phyloP scores from a whole-genome alignment of 2,888 invertebrate species.

The Caenorhabditis japonica region DNA sequence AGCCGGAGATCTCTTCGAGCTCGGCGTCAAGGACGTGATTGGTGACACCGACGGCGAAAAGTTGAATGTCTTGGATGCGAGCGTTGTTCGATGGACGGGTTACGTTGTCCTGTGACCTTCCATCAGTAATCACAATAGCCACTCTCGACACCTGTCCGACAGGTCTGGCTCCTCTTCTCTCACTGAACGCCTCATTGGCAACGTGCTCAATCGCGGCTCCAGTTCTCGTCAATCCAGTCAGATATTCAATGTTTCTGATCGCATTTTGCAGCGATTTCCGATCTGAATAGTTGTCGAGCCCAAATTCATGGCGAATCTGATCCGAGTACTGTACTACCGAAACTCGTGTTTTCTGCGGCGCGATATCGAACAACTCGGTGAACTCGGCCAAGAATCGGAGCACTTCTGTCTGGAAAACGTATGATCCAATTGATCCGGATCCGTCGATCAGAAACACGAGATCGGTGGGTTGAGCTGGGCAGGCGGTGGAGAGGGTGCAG shows the following conservation, averaged over 20 bases:
- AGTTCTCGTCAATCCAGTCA: conserved; percentile 72
- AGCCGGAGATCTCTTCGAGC: conserved; percentile 67
- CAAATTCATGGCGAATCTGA: conserved; percentile 75
- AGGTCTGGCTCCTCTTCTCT: conserved; percentile 69
- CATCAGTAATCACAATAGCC: conserved; percentile 78
- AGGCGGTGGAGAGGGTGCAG: conserved; percentile 74
- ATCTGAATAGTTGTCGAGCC: conserved; percentile 63
- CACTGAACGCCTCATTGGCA: conserved; percentile 68
- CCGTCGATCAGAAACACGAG: conserved; percentile 76
- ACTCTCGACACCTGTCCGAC: conserved; percentile 73
- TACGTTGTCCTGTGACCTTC: conserved; percentile 73
- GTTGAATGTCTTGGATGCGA: conserved; percentile 72
- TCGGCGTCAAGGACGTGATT: conserved; percentile 70
- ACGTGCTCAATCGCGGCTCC: conserved; percentile 75
- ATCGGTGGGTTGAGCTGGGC: conserved; percentile 74
- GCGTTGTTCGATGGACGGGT: conserved; percentile 73
- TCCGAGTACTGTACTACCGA: conserved; percentile 74
- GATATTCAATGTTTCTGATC: conserved; percentile 65
- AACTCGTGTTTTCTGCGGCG: conserved; percentile 70
- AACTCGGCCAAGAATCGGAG: conserved; percentile 73
- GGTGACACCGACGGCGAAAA: conserved; percentile 78
- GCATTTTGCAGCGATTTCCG: conserved; percentile 47
- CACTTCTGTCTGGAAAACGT: conserved; percentile 73
- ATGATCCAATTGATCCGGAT: conserved; percentile 74
- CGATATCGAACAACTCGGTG: conserved; percentile 75